Base-by-base conservation (phyloP, 2,797 vertebrate genomes). In the Micromesistius poutassou region DNA sequence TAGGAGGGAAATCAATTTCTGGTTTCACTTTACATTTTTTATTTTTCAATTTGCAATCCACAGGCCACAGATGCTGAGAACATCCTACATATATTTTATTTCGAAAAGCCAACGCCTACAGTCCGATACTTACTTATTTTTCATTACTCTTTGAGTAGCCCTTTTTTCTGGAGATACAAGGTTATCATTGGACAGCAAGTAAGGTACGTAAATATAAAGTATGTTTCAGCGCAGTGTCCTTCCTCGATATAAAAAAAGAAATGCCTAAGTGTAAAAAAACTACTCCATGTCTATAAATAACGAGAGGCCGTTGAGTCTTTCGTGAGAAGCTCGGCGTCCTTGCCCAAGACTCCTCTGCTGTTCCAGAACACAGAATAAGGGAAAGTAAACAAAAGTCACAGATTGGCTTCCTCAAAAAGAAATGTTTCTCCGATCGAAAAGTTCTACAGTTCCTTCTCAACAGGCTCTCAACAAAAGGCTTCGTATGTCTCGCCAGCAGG, bases 171-270 rank as follows among this genome's bases (percentile, higher is more conserved):
- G 88, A 89, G 87, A 88, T 89, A 89, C 82, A 87, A 91, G 86
- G 88, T 90, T 82, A 86, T 88, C 85, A 85, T 87, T 90, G 80
- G 90, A 89, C 90, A 89, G 87, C 89, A 88, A 89, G 87, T 83
- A 50, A 78, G 84, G 80, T 79, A 83, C 84, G 79, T 86, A 84
- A 84, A 78, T 88, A 87, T 86, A 80, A 89, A 78, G 85, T 83
- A 89, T 86, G 86, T 84, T 82, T 91, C 86, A 87, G 87, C 82
- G 74, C 85, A 87, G 84, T 84, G 85, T 90, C 88, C 85, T 90
- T 91, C 84, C 83, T 87, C 85, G 79, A 88, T 85, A 88, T 87
- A 83, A 68, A 68, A 10, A 28, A 28, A 76, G 86, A 87, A 78
- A 87, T 83, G 81, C 83, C 81, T 79, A 76, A 66, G 83, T 87